Evolutionary conservation across 2,113 vertebrate genomes (phyloP), one percentile per base, ranked within the genome.

Genomic region (Todiramphus chloris): DNA sequence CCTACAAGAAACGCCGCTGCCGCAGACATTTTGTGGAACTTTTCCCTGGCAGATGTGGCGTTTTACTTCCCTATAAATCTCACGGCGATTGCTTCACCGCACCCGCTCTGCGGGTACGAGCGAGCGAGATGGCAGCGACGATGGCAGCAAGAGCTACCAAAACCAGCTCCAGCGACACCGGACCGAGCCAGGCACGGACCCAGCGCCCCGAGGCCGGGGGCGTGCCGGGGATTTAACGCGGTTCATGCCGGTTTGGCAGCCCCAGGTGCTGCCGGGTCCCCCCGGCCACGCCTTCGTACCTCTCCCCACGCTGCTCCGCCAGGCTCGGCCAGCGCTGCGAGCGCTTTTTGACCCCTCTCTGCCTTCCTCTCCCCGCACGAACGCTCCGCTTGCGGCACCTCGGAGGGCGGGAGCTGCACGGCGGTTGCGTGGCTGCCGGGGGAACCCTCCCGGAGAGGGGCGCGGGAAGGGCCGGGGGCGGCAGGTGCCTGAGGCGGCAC

Each of bases 51-150:
- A 86, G 72, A 83, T 73, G 67, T 25, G 63, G 33, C 13, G 56
- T 15, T 55, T 46, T 74, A 90, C 94, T 95, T 97, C 96, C 97
- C 96, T 83, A n/a, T 90, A 21, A 16, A 83, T 96, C 97, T 90
- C 96, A 93, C 63, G 90, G 84, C 5, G 70, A 74, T 74, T 88
- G 95, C 96, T 86, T 84, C 96, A 96, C 31, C 73, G 17, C 12
- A 1, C 37, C 3, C 4, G 43, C 27, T 31, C 5, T 0, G 16
- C 6, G 2, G 37, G 48, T 8, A 33, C 16, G 55, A 44, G 37
- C 11, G 18, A 41, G 33, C 3, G 78, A 14, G 25, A 13, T 0
- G 72, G 87, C 76, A n/a, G 73, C 41, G 41, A 41, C 15, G 75
- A 3, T 12, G 3, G 4, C 35, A 11, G 30, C 0, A 10, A 2